phyloP scores from a whole-genome alignment of 1,140 invertebrate genomes.

The Anoplolepis gracilipes region DNA sequence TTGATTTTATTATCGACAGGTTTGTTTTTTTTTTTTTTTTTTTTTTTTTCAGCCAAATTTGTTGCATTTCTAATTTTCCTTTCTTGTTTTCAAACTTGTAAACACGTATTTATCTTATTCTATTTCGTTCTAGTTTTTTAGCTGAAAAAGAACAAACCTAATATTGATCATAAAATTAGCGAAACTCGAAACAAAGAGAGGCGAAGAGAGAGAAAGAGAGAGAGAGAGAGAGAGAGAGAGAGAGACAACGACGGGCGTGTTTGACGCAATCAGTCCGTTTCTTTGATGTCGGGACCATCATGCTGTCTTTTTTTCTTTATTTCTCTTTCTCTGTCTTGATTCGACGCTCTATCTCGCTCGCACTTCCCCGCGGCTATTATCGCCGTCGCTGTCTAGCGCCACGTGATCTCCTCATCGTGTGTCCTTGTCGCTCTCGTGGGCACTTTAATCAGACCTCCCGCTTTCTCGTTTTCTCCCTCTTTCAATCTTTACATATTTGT shows the following conservation, averaged over 20 bases:
- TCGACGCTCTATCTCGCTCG: background rate
- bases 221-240: background rate
- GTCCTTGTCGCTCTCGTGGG: background rate
- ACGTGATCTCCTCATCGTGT: slow-evolving; percentile 4
- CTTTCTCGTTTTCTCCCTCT: slow-evolving; percentile 2
- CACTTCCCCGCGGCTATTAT: background rate
- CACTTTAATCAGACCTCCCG: slow-evolving; percentile 10
- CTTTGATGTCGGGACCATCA: slow-evolving; percentile 11
- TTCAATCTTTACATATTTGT: background rate
- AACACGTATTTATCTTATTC: too few relatives aligned
- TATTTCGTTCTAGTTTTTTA: too few relatives aligned
- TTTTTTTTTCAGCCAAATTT: too few relatives aligned
- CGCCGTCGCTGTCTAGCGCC: background rate
- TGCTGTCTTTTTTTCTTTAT: slow-evolving; percentile 43
- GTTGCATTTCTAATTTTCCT: too few relatives aligned
- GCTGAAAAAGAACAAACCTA: too few relatives aligned
- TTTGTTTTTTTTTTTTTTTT: too few relatives aligned
- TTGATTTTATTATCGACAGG: background rate
- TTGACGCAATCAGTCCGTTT: slow-evolving; percentile 65
- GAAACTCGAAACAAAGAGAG: background rate
- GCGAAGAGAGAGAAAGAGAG: background rate
- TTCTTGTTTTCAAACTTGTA: too few relatives aligned
- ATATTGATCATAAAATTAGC: slow-evolving; percentile 7
- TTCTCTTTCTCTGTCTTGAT: background rate
- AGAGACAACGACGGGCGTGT: background rate